Evolutionary conservation across 2,797 vertebrate genomes (phyloP).

Genomic region (Enteromius anoplus): DNA sequence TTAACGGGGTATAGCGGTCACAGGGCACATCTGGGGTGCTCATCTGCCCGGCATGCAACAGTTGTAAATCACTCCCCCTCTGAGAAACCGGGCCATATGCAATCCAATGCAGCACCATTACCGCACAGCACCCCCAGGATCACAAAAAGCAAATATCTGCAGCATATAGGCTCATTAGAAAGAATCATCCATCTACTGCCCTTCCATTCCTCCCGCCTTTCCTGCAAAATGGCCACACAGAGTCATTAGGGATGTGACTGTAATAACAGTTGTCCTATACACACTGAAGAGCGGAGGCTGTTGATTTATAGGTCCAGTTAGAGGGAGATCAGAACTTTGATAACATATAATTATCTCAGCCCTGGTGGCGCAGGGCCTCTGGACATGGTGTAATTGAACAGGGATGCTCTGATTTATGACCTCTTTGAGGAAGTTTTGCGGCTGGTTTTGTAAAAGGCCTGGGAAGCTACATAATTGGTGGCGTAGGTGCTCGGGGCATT

Average conservation of each 20-base stretch:
- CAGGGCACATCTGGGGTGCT: conserved; percentile 60
- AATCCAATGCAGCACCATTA: conserved; percentile 15
- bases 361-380: conserved; percentile 19
- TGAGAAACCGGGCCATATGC: conserved; percentile 26
- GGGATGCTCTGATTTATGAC: conserved; percentile 47
- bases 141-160: not conserved
- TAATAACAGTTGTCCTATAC: conserved; percentile 24
- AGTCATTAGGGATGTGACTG: conserved; percentile 9
- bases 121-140: not conserved
- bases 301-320: conserved; percentile 53
- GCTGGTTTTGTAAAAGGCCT: conserved; percentile 23
- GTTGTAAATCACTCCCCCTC: conserved; percentile 52
- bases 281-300: not conserved
- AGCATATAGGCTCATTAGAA: conserved; percentile 1
- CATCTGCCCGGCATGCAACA: conserved; percentile 56
- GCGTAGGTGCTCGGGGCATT: not conserved
- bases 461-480: conserved; percentile 25
- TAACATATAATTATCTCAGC: conserved; percentile 43
- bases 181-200: conserved; percentile 13
- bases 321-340: conserved; percentile 45
- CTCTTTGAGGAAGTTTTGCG: conserved; percentile 40
- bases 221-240: not conserved
- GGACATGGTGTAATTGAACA: conserved; percentile 41
- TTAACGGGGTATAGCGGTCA: conserved; percentile 42
- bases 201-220: not conserved